Evolutionary conservation across 1,140 invertebrate species (phyloP), one percentile per base, ranked within the genome.

Genomic region (Meteorus sp.): DNA sequence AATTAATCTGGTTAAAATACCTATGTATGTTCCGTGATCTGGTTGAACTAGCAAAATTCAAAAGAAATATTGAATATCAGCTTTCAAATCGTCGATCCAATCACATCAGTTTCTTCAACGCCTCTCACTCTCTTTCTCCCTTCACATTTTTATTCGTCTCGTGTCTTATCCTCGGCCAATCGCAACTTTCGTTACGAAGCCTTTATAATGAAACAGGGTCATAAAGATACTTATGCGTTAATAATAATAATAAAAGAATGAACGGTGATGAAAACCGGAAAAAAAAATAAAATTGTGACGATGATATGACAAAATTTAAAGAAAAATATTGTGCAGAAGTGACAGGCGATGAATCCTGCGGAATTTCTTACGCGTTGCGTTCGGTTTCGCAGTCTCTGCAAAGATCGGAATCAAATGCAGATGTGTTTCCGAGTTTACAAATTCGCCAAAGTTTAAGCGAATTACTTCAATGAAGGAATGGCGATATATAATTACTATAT

Each of bases 121-220:
- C 20, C 3, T 51, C 9, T 33, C n/a, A 15, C 17, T 45, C 8
- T 29, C 13, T 43, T 50, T 20, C 4, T 50, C 9, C 11, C 19
- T 45, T 53, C 15, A 17, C 33, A 27, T 61, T 33, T 37, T 33
- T 25, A 20, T 50, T 60, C 25, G 19, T 22, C 9, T 27, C 9
- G n/a, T 53, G 44, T 43, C 39, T 55, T 27, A 29, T 11, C 33
- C 15, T 60, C 33, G 53, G 53, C 52, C 44, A 23, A 51, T 56
- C 31, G 41, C 11, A 33, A 76, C 63, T 77, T 77, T 73, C 62
- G 70, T 78, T 79, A 75, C 67, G 65, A 79, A 79, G 77, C 76
- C 76, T 78, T 80, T 70, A 39, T 15, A 13, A 78, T 62, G 68
- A 78, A 78, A 80, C 76, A 78, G 76, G 76, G 76, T 78, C 73